Percentiles rank a stretch among this genome's conserved stretches.
phyloP scores from a whole-genome alignment of 2,888 invertebrate genomes.

The Pogonocherus hispidulus region DNA sequence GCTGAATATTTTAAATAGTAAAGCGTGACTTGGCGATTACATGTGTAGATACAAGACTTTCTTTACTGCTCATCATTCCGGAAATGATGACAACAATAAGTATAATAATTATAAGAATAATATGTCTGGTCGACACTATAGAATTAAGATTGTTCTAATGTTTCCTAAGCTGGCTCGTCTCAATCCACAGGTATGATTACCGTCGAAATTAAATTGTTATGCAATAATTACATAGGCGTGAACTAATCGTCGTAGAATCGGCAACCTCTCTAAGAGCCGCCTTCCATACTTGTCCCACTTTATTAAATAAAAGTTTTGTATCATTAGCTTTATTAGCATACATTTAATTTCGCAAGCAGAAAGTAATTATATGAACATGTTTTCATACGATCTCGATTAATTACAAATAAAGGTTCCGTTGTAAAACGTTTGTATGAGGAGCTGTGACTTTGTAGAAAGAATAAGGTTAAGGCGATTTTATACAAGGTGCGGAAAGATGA shows the following conservation, averaged over 20 bases:
- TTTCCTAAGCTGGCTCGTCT: not conserved
- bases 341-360: not conserved
- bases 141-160: not conserved
- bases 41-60: not conserved
- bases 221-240: constrained; percentile 2
- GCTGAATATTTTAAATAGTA: not conserved
- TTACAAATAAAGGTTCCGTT: not conserved
- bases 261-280: not conserved
- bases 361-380: not conserved
- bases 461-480: too few species aligned
- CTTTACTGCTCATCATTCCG: not conserved
- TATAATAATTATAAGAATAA: not conserved
- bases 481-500: too few species aligned
- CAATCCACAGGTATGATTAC: not conserved
- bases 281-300: not conserved
- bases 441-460: too few species aligned
- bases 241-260: not conserved
- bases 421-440: too few species aligned
- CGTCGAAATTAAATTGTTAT: not conserved
- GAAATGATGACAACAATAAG: not conserved
- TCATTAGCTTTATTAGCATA: constrained; percentile 2
- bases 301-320: constrained; percentile 4
- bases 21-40: not conserved
- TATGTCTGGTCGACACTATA: too few species aligned
- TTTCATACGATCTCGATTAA: not conserved